Evolutionary conservation across 2,113 vertebrate species (phyloP).

Genomic region (Echinops telfairi): DNA sequence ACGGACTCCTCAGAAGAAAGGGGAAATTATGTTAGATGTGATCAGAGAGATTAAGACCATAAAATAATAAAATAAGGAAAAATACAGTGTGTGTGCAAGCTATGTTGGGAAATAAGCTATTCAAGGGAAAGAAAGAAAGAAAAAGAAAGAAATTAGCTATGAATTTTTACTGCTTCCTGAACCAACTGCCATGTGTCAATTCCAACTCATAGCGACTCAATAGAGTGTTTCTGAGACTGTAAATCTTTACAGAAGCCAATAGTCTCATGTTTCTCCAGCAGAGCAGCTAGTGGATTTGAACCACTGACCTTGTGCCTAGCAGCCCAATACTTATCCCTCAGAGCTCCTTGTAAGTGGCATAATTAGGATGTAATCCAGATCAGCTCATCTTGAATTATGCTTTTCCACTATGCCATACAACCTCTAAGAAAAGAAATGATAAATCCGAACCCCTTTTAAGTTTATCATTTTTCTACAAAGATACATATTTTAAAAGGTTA

Average conservation of each 20-base stretch:
- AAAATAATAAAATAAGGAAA: background rate
- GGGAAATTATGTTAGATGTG: background rate
- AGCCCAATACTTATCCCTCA: background rate
- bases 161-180: background rate
- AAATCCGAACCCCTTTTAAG: background rate
- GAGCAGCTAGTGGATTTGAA: too few relatives aligned
- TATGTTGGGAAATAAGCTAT: background rate
- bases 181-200: too few relatives aligned
- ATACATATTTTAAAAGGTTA: background rate
- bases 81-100: background rate
- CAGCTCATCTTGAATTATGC: background rate
- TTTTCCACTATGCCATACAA: background rate
- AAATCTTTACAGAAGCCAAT: too few relatives aligned
- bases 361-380: background rate
- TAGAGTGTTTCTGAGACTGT: too few relatives aligned
- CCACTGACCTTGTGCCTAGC: too few relatives aligned
- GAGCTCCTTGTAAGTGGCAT: background rate
- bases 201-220: too few relatives aligned
- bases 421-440: background rate
- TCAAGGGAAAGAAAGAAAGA: background rate
- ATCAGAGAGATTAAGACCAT: constrained; percentile 7
- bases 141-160: constrained; percentile 41
- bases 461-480: background rate
- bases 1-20: constrained; percentile 32
- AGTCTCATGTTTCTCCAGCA: too few relatives aligned